Percentiles rank a stretch among this genome's conserved stretches.
Evolutionary conservation across 2,113 vertebrate genomes (phyloP).

Genomic region (Tragelaphus buxtoni): DNA sequence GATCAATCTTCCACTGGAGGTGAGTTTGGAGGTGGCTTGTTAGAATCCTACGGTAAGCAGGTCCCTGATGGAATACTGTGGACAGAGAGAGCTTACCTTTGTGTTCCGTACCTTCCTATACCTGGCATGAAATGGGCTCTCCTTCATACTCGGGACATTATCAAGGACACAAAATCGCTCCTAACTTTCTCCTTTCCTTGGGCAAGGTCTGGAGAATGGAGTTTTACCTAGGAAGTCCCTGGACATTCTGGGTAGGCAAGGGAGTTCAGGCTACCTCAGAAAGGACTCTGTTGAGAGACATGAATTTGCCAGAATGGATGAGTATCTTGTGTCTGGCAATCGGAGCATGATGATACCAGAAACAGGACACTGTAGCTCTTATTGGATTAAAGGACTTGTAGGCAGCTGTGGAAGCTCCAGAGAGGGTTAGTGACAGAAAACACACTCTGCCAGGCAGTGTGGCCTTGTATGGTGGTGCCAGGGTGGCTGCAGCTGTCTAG

Average conservation of each 20-base stretch:
- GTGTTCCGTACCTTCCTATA: neutral
- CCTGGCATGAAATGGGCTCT: neutral
- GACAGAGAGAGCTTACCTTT: neutral
- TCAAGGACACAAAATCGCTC: neutral
- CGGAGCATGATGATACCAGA: neutral
- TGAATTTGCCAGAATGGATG: neutral
- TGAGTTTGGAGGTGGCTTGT: neutral
- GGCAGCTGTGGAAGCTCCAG: slow-evolving; percentile 18
- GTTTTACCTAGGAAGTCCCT: neutral
- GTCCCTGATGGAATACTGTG: neutral
- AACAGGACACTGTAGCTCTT: neutral
- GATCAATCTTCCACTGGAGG: neutral
- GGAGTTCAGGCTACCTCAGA: neutral
- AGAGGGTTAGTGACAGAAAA: neutral
- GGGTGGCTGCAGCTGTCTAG: neutral
- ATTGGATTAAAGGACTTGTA: slow-evolving; percentile 28
- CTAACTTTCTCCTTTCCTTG: neutral
- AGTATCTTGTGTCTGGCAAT: slow-evolving; percentile 14
- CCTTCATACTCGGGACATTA: neutral
- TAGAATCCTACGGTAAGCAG: neutral
- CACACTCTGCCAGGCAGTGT: neutral
- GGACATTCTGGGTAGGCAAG: neutral
- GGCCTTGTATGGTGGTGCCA: neutral
- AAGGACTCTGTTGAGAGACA: neutral
- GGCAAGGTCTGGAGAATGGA: neutral